phyloP scores from a whole-genome alignment of 2,113 vertebrate genomes.

The Perccottus glenii region DNA sequence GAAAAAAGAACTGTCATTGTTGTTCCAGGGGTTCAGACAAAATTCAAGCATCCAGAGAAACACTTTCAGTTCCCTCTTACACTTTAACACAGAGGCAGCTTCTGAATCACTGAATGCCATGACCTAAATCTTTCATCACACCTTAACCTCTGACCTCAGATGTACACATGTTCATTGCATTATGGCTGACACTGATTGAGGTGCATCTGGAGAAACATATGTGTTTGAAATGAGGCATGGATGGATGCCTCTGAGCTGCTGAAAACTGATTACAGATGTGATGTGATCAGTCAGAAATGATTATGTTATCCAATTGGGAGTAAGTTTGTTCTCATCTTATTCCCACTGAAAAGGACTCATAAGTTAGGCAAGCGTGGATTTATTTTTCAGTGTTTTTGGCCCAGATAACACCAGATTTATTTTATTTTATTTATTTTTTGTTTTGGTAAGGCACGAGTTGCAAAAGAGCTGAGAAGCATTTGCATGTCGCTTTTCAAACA shows the following conservation, averaged over 20 bases:
- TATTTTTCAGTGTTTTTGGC: not conserved
- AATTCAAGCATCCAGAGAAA: constrained; percentile 12
- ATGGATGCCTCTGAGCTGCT: constrained; percentile 7
- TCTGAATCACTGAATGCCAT: not conserved
- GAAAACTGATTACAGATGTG: no score
- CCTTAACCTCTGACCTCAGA: constrained; percentile 44
- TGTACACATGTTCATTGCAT: constrained; percentile 4
- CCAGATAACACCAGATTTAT: constrained; percentile 7
- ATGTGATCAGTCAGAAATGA: not conserved
- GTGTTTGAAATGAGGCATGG: constrained; percentile 1
- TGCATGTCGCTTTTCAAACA: constrained; percentile 3
- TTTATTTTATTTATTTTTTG: not conserved
- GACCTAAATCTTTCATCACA: not conserved
- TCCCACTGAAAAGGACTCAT: not conserved
- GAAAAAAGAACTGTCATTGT: constrained; percentile 7
- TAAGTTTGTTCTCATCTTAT: not conserved
- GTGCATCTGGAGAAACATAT: not conserved
- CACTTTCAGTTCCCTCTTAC: not conserved
- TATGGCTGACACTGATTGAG: constrained; percentile 2
- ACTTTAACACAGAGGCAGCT: not conserved
- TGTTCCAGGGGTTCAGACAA: not conserved
- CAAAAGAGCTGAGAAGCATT: constrained; percentile 1
- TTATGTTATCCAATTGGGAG: not conserved
- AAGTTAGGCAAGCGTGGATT: not conserved
- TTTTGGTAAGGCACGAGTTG: constrained; percentile 1